These are phyloP conservation scores for Agrotis segetum DNA, from an alignment of 2,888 invertebrate genomes.

Conservation along the genomic window DNA sequence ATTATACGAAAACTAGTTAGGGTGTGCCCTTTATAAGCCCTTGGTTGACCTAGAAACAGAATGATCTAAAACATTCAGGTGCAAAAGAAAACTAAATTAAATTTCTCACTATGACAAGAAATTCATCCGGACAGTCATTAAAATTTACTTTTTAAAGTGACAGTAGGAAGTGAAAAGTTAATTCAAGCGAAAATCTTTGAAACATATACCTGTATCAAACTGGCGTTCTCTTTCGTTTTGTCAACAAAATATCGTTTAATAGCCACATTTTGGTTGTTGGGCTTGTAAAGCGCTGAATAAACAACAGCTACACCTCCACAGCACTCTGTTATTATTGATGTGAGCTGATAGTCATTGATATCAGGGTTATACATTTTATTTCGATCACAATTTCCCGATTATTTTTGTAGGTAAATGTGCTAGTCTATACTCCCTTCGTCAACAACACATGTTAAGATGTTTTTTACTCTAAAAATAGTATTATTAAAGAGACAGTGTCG, in stretches of 20 bases:
- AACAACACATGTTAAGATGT: slow-evolving; percentile 54
- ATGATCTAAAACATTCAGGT: background rate
- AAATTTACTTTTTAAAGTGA: background rate
- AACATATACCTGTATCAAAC: slow-evolving; percentile 89
- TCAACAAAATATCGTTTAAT: slow-evolving; percentile 95
- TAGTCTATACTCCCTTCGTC: slow-evolving; percentile 37
- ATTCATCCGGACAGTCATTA: background rate
- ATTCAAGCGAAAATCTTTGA: background rate
- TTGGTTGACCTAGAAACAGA: slow-evolving; percentile 55
- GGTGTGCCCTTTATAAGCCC: slow-evolving; percentile 54
- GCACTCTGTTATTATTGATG: slow-evolving; percentile 93
- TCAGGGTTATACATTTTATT: slow-evolving; percentile 91
- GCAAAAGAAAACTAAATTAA: slow-evolving; percentile 3
- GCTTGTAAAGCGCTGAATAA: slow-evolving; percentile 93
- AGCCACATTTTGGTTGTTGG: slow-evolving; percentile 93
- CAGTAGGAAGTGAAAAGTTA: background rate
- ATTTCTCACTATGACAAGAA: background rate
- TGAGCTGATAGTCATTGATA: slow-evolving; percentile 92
- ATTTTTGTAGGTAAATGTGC: slow-evolving; percentile 33
- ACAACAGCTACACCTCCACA: slow-evolving; percentile 93
- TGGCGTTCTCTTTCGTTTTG: slow-evolving; percentile 92
- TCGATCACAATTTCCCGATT: slow-evolving; percentile 47
- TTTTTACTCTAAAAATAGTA: slow-evolving; percentile 48
- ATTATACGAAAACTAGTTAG: background rate
- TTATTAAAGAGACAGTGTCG: slow-evolving; percentile 37